These are phyloP conservation scores for Lophotis ruficrista DNA, from an alignment of 2,113 vertebrate genomes.

Conservation along the genomic window DNA sequence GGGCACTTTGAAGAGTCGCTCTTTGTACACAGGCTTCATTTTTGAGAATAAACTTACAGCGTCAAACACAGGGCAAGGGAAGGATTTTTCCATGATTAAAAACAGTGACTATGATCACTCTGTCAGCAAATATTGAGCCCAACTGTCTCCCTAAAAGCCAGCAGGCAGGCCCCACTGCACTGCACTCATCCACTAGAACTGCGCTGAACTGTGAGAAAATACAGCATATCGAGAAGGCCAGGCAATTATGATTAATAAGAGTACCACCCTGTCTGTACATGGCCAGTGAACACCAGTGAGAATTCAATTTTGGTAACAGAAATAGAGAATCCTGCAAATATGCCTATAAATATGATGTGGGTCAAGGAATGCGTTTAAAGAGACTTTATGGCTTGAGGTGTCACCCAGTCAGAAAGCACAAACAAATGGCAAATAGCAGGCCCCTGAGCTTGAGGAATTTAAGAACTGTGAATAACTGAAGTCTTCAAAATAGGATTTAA, in stretches of 20 bases:
- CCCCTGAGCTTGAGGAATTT: neutral
- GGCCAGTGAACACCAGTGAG: neutral
- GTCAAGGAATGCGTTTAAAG: neutral
- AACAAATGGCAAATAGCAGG: neutral
- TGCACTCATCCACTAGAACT: neutral
- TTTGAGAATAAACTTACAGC: neutral
- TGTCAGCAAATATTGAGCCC: neutral
- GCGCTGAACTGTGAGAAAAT: neutral
- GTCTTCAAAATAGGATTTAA: neutral
- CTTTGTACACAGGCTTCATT: neutral
- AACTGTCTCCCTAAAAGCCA: fast-evolving
- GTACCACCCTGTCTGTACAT: fast-evolving
- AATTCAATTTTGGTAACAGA: neutral
- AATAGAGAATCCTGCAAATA: neutral
- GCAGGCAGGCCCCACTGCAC: neutral
- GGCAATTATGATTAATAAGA: neutral
- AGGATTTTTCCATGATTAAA: neutral
- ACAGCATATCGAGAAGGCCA: neutral
- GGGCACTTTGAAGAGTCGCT: neutral
- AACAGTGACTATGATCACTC: neutral
- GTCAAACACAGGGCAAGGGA: fast-evolving
- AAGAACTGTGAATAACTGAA: neutral
- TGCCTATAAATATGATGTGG: neutral
- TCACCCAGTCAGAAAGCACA: neutral
- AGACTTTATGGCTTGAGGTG: neutral